Conservation (phyloP, 2,888 invertebrate species). For the Amiota mariae region DNA sequence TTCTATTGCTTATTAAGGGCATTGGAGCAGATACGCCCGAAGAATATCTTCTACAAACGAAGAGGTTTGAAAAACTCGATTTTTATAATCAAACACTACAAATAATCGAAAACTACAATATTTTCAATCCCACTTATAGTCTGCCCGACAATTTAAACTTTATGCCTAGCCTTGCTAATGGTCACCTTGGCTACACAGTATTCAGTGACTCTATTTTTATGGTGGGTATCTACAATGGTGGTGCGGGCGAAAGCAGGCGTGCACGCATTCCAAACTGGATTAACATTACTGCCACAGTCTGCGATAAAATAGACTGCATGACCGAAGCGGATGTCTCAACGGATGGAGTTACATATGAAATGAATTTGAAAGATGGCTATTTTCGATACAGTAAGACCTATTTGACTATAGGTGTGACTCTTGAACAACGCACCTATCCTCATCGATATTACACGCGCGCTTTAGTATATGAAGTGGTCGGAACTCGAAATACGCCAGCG, state of each 20-base stretch:
- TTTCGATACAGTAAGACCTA: constrained; percentile 45
- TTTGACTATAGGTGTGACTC: constrained; percentile 39
- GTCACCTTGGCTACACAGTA: constrained; percentile 77
- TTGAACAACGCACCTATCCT: constrained; percentile 67
- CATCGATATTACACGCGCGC: constrained; percentile 73
- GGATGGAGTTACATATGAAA: constrained; percentile 45
- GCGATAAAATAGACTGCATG: constrained; percentile 49
- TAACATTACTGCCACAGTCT: constrained; percentile 71
- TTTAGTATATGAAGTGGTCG: constrained; percentile 69
- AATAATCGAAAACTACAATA: neutral
- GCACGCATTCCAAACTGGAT: constrained; percentile 78
- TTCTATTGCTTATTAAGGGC: neutral
- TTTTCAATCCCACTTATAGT: constrained; percentile 59
- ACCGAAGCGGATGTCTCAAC: constrained; percentile 43
- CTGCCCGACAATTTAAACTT: constrained; percentile 76
- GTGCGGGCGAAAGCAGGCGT: constrained; percentile 76
- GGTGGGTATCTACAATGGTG: constrained; percentile 78
- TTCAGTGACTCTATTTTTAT: constrained; percentile 78
- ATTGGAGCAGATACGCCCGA: neutral
- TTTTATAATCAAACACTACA: neutral
- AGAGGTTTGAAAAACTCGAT: neutral
- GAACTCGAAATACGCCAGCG: constrained; percentile 32
- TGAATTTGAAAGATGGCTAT: constrained; percentile 54
- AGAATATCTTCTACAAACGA: constrained; percentile 1
- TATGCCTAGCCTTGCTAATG: constrained; percentile 78